Percentiles rank a stretch among this genome's conserved stretches.
These are phyloP conservation scores for Bubalus kerabau DNA, from an alignment of 2,113 vertebrate species.

Conservation along the genomic window DNA sequence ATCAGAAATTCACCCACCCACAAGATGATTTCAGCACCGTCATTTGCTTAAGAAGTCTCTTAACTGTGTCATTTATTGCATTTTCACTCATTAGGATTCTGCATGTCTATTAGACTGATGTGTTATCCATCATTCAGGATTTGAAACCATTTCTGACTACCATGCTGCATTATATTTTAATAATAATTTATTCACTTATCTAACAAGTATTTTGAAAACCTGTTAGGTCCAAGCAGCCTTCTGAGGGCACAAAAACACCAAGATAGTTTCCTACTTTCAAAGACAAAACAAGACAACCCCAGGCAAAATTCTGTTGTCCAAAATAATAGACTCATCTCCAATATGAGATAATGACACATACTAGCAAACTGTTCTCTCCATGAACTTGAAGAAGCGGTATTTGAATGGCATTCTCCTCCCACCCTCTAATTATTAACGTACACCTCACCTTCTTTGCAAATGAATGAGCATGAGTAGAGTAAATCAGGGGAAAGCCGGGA, in stretches of 20 bases:
- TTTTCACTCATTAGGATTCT: not conserved
- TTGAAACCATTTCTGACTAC: not conserved
- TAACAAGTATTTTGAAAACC: not conserved
- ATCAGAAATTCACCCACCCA: not conserved
- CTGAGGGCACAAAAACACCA: not conserved
- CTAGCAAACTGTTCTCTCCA: not conserved
- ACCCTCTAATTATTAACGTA: no score
- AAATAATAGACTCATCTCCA: not conserved
- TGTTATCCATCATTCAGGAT: not conserved
- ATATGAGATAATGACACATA: no score
- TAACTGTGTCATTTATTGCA: fast-evolving
- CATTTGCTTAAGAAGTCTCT: not conserved
- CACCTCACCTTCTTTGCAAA: not conserved
- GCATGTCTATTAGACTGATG: not conserved
- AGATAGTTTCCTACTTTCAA: not conserved
- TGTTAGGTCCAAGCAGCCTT: not conserved
- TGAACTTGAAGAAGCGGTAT: fast-evolving
- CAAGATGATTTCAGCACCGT: fast-evolving
- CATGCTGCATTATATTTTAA: not conserved
- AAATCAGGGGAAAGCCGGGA: not conserved
- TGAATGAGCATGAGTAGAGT: no score
- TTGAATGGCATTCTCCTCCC: not conserved
- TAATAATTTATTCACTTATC: not conserved
- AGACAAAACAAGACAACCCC: not conserved
- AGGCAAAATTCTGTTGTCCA: not conserved